These are phyloP conservation scores for Apamea anceps DNA, from an alignment of 2,888 invertebrate species.

Conservation along the genomic window DNA sequence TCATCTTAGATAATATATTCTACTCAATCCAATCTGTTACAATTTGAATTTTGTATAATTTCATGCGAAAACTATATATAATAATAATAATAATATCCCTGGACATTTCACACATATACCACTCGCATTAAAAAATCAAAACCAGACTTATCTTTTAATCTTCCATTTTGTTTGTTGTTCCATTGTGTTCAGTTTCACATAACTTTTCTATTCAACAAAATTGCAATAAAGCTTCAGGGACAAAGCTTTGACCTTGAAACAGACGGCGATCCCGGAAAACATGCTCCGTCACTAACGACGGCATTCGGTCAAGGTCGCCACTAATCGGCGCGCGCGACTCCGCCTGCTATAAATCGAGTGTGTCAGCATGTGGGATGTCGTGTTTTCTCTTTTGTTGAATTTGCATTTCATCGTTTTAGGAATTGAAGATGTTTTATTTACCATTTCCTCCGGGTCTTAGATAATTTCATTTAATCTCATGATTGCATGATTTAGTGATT, in stretches of 20 bases:
- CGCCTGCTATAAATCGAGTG: slow-evolving; percentile 18
- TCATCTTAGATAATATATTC: not conserved
- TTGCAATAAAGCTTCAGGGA: slow-evolving; percentile 30
- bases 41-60: not conserved
- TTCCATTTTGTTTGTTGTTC: not conserved
- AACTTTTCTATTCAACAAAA: slow-evolving; percentile 9
- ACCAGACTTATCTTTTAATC: not conserved
- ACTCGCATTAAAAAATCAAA: not conserved
- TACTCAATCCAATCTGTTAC: not conserved
- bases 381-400: not conserved
- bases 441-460: not conserved
- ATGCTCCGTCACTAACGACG: slow-evolving; percentile 20
- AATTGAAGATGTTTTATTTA: not conserved
- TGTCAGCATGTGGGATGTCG: not conserved
- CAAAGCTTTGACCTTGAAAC: slow-evolving; percentile 16
- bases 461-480: not conserved
- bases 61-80: not conserved
- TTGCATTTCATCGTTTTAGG: not conserved
- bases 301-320: slow-evolving; percentile 44
- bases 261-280: slow-evolving; percentile 46
- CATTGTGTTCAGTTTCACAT: not conserved
- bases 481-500: not conserved
- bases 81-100: no score
- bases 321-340: slow-evolving; percentile 23
- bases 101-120: no score